These are phyloP conservation scores for Galaxea fascicularis DNA, from an alignment of 92 coral and sea anemone genomes.

Conservation along the genomic window DNA sequence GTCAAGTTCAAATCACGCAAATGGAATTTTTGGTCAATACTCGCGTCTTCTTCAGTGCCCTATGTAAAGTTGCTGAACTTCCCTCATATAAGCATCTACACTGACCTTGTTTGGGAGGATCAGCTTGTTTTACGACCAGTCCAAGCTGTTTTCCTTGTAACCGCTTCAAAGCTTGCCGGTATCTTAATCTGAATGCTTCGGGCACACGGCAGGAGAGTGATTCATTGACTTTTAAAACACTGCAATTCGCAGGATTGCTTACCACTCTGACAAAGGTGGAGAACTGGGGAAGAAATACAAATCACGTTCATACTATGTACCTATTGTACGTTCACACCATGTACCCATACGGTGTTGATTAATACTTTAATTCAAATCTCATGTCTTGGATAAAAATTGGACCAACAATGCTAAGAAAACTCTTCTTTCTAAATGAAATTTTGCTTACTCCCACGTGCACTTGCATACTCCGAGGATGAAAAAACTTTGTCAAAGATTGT, in stretches of 20 bases:
- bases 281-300: constrained; percentile 9
- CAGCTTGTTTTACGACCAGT: neutral
- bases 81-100: too few species aligned
- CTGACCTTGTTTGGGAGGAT: constrained; percentile 18
- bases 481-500: too few species aligned
- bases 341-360: neutral
- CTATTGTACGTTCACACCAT: neutral
- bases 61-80: too few species aligned
- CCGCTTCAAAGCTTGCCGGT: constrained; percentile 8
- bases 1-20: too few species aligned
- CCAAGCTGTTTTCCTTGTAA: constrained; percentile 11
- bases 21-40: too few species aligned
- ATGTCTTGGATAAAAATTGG: too few species aligned
- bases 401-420: neutral
- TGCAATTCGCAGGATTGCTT: constrained; percentile 3
- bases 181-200: neutral
- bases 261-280: constrained; percentile 15
- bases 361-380: neutral
- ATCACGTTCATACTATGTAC: neutral
- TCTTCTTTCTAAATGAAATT: too few species aligned
- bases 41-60: too few species aligned
- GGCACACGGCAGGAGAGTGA: constrained; percentile 31
- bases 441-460: too few species aligned
- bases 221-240: neutral
- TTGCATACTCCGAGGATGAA: too few species aligned